Evolutionary conservation across 2,888 invertebrate genomes (phyloP).

Genomic region (Dasypogon diadema): DNA sequence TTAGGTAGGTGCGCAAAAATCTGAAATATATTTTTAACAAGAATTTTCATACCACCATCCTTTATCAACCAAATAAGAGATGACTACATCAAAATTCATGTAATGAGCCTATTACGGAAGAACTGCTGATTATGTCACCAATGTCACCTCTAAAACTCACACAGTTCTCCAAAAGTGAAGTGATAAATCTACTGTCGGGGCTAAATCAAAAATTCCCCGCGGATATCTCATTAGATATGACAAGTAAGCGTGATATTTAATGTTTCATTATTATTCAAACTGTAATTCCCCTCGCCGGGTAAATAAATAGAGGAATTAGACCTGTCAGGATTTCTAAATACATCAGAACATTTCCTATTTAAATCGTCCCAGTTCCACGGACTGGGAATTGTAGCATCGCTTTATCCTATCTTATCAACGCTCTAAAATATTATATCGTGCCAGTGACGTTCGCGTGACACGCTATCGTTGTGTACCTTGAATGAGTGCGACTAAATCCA

Average conservation of each 20-base stretch:
- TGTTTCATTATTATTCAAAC: conserved; percentile 19
- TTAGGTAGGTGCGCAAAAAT: no score
- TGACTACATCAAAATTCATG: no score
- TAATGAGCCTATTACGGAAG: no score
- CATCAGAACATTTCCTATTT: conserved; percentile 42
- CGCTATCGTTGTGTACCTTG: conserved; percentile 25
- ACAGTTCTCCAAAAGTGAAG: no score
- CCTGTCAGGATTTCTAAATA: conserved; percentile 42
- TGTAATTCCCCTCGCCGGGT: conserved; percentile 18
- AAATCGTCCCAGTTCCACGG: conserved; percentile 26
- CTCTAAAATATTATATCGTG: conserved; percentile 51
- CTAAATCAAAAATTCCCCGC: background rate
- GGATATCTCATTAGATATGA: conserved; percentile 33
- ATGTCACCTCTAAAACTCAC: no score
- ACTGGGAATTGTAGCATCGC: conserved; percentile 23
- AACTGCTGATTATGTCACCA: no score
- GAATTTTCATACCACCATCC: no score
- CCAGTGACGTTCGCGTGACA: conserved; percentile 51
- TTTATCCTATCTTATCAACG: conserved; percentile 48
- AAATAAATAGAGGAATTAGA: conserved; percentile 42
- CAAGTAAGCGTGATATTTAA: conserved; percentile 13
- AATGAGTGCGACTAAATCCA: conserved; percentile 4
- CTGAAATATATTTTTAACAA: no score
- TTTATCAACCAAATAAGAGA: no score
- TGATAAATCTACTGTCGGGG: background rate